Percentiles rank a stretch among this genome's conserved stretches.
Conservation (phyloP, 1,140 invertebrate genomes). For the Halyomorpha halys region DNA sequence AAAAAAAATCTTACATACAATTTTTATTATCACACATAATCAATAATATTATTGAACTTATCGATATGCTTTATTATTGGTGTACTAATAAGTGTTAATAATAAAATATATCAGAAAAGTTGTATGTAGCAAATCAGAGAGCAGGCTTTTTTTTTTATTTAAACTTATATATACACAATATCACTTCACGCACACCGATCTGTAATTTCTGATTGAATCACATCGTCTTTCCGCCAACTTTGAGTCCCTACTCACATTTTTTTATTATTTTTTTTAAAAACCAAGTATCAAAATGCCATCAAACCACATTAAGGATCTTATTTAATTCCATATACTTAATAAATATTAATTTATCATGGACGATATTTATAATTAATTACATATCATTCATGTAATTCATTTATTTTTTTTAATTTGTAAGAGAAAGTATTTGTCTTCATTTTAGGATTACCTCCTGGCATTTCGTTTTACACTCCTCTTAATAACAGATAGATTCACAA, state of each 20-base stretch:
- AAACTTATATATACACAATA: slow-evolving; percentile 14
- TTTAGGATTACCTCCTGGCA: slow-evolving; percentile 10
- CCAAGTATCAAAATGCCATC: slow-evolving; percentile 13
- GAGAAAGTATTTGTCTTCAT: slow-evolving; percentile 18
- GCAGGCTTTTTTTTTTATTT: slow-evolving; percentile 6
- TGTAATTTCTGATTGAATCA: background rate
- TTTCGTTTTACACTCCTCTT: background rate
- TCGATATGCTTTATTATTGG: slow-evolving; percentile 15
- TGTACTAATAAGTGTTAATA: slow-evolving; percentile 7
- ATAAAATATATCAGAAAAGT: slow-evolving; percentile 19
- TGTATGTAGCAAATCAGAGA: slow-evolving; percentile 10
- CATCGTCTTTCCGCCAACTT: background rate
- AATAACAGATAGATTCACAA: slow-evolving; percentile 21
- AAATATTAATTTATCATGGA: slow-evolving; percentile 2
- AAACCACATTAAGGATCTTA: background rate
- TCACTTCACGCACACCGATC: background rate
- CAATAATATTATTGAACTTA: slow-evolving; percentile 13
- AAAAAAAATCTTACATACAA: slow-evolving; percentile 10
- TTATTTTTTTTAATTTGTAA: background rate
- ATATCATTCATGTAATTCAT: slow-evolving; percentile 3
- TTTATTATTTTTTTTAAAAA: slow-evolving; percentile 6
- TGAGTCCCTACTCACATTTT: background rate
- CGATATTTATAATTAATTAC: slow-evolving; percentile 13
- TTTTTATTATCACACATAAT: slow-evolving; percentile 15
- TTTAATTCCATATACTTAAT: background rate